Evolutionary conservation across 1,140 invertebrate genomes (phyloP), one percentile per base, ranked within the genome.

Genomic region (Drosophila persimilis): DNA sequence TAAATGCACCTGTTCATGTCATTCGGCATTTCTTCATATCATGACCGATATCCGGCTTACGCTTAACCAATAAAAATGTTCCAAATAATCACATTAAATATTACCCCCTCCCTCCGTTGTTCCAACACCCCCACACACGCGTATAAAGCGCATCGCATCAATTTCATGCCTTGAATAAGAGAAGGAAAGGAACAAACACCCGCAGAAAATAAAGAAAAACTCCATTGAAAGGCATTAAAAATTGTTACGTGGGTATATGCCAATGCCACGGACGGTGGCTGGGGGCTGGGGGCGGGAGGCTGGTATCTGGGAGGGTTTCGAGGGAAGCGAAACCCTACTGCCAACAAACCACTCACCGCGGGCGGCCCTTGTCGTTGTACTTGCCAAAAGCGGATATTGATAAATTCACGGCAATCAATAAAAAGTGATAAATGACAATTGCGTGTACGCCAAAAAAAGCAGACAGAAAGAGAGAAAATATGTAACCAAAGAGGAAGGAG

Each of bases 341-440:
- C 35, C 31, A 35, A 3, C 60, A 55, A 59, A 45, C 53, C 66
- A 53, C 60, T 63, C 79, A 66, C 75, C 46, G 71, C 77, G 74
- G 79, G 70, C 61, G 73, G 57, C 56, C 57, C 56, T 65, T 59
- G 77, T 80, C 62, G 77, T 55, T 66, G 50, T 77, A 52, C 71
- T 84, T 54, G 76, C 60, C 48, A 74, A 86, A 80, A 85, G 65
- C 81, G 81, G 81, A 86, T 86, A 86, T 86, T 86, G 81, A 86
- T 86, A 86, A 86, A 86, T 88, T 86, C 81, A 71, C 81, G 77
- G 81, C 81, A 85, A 85, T 85, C 81, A 85, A 85, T 86, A 85
- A 85, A 85, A 77, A 80, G 81, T 85, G 81, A 85, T 85, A 85
- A 85, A 85, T 85, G 81, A 85, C 81, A 85, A 81, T 86, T 86